A percentile compares a stretch with the other conserved stretches of the same genome.
Conservation (phyloP, 2,797 vertebrate genomes). For the Telmatherina bonti region DNA sequence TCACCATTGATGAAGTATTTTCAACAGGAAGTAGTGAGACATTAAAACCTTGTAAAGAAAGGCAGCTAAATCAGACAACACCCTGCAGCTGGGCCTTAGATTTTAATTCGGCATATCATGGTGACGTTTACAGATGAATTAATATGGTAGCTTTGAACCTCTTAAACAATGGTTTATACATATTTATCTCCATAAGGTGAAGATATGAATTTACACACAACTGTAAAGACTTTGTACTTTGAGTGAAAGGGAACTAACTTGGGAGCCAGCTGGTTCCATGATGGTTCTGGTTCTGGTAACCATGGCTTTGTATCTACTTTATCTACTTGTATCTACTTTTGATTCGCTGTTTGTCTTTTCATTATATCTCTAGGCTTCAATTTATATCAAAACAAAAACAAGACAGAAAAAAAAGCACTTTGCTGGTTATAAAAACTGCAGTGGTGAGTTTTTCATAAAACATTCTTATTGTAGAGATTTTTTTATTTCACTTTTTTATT, state of each 20-base stretch:
- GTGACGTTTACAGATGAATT: neutral
- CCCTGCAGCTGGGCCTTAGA: neutral
- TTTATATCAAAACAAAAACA: neutral
- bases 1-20: conserved; percentile 3
- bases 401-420: neutral
- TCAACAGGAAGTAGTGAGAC: conserved; percentile 15
- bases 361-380: neutral
- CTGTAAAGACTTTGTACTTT: neutral
- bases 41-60: conserved; percentile 15
- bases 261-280: neutral
- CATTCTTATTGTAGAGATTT: neutral
- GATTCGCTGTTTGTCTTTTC: neutral
- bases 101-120: neutral
- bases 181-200: too few relatives aligned
- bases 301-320: too few relatives aligned
- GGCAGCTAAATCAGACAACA: conserved; percentile 1
- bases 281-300: neutral
- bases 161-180: neutral
- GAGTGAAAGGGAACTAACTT: too few relatives aligned
- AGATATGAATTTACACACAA: neutral
- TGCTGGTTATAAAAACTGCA: neutral
- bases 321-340: too few relatives aligned
- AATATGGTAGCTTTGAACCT: neutral
- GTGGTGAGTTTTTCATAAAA: neutral
- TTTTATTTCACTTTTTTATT: neutral